Percentiles rank a stretch among this genome's conserved stretches.
These are phyloP conservation scores for Lepidotrigona ventralis DNA, from an alignment of 1,140 invertebrate genomes.

Conservation along the genomic window DNA sequence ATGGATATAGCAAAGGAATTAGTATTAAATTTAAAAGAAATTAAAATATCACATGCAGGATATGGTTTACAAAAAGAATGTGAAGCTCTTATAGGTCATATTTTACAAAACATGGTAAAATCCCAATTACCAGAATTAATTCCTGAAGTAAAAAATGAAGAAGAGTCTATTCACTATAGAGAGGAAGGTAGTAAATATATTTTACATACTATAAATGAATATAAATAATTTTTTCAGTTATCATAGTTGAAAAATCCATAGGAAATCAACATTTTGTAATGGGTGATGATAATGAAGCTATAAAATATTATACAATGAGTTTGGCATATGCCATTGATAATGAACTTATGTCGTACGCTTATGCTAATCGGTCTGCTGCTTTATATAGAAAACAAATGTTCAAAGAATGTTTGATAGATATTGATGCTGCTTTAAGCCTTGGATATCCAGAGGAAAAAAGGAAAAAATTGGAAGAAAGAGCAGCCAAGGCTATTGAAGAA, in stretches of 20 bases:
- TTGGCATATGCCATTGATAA: conserved; percentile 73
- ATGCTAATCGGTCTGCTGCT: conserved; percentile 79
- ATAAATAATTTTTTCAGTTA: neutral
- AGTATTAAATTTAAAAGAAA: conserved; percentile 71
- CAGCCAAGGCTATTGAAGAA: conserved; percentile 69
- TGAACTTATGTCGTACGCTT: conserved; percentile 73
- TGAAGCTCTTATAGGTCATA: conserved; percentile 72
- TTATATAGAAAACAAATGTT: conserved; percentile 77
- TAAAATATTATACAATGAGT: conserved; percentile 76
- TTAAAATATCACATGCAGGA: conserved; percentile 69
- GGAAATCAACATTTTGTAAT: conserved; percentile 77
- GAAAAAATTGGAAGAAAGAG: conserved; percentile 72
- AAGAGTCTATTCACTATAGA: conserved; percentile 71
- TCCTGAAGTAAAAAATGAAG: conserved; percentile 70
- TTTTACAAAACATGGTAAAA: conserved; percentile 75
- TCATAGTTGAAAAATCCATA: conserved; percentile 41
- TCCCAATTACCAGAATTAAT: conserved; percentile 70
- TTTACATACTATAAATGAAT: neutral
- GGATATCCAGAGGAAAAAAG: conserved; percentile 76
- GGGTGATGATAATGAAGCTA: conserved; percentile 76
- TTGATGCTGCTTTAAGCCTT: conserved; percentile 74
- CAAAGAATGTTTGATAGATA: conserved; percentile 78
- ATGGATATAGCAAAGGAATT: conserved; percentile 76
- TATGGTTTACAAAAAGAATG: conserved; percentile 77
- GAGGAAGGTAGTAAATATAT: conserved; percentile 72